Conservation (phyloP, 2,797 vertebrate genomes). For the Argentina silus region DNA sequence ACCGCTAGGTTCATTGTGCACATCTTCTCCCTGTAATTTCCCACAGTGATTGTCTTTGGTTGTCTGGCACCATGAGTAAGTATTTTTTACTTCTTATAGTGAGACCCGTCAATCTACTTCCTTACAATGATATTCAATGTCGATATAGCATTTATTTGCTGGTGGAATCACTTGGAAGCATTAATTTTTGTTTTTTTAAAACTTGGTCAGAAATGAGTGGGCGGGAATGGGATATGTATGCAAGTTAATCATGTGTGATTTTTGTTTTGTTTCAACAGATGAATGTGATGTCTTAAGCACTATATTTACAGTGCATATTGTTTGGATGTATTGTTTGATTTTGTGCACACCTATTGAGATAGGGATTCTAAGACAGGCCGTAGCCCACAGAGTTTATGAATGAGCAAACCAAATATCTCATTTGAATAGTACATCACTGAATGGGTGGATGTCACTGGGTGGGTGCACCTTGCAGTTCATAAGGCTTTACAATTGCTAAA, state of each 20-base stretch:
- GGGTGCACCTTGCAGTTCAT: constrained; percentile 24
- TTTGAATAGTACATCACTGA: constrained; percentile 15
- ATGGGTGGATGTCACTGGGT: constrained; percentile 48
- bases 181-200: constrained; percentile 74
- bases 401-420: constrained; percentile 62
- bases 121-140: constrained; percentile 15
- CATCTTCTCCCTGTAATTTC: not conserved
- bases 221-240: constrained; percentile 74
- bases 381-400: constrained; percentile 59
- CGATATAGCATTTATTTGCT: constrained; percentile 14
- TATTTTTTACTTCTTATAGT: constrained; percentile 54
- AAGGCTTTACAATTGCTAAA: not conserved
- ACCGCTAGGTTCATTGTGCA: not conserved
- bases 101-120: constrained; percentile 58
- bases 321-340: constrained; percentile 57
- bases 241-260: constrained; percentile 72
- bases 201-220: constrained; percentile 46
- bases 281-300: constrained; percentile 64
- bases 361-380: constrained; percentile 51
- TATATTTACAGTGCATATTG: constrained; percentile 63
- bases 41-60: not conserved
- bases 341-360: constrained; percentile 65
- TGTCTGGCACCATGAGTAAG: not conserved
- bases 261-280: constrained; percentile 63
- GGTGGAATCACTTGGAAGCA: constrained; percentile 68